phyloP scores from a whole-genome alignment of 2,113 vertebrate species.

The Leucopsar rothschildi region DNA sequence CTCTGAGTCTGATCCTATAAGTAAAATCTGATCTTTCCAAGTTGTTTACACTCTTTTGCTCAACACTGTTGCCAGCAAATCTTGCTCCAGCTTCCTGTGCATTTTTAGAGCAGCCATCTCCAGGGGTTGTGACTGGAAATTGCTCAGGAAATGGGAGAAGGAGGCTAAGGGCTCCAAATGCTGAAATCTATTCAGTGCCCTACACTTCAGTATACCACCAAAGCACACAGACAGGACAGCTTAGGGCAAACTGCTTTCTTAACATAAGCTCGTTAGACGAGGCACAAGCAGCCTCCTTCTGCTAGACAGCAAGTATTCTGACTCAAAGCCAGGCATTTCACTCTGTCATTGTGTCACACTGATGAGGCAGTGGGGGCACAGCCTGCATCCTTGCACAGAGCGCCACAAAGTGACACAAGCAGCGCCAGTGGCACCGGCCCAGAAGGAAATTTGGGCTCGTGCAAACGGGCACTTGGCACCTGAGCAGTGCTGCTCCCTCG shows the following conservation, averaged over 20 bases:
- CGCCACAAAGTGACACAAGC: rapidly evolving
- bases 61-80: slow-evolving; percentile 30
- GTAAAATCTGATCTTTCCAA: slow-evolving; percentile 55
- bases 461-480: not conserved
- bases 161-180: not conserved
- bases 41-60: slow-evolving; percentile 65
- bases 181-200: not conserved
- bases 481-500: not conserved
- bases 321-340: not conserved
- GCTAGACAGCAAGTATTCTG: not conserved
- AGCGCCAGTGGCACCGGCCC: not conserved
- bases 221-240: not conserved
- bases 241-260: not conserved
- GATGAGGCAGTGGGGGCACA: not conserved
- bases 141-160: not conserved
- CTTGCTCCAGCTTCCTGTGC: slow-evolving; percentile 70
- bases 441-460: not conserved
- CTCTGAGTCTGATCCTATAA: slow-evolving; percentile 39
- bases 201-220: not conserved
- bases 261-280: not conserved
- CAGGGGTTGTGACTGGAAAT: slow-evolving; percentile 12
- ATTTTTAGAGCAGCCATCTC: slow-evolving; percentile 50
- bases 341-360: rapidly evolving
- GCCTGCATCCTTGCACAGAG: not conserved
- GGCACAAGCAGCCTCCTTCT: not conserved